Evolutionary conservation across 2,888 invertebrate genomes (phyloP).

Genomic region (Neuroscelio doddi): DNA sequence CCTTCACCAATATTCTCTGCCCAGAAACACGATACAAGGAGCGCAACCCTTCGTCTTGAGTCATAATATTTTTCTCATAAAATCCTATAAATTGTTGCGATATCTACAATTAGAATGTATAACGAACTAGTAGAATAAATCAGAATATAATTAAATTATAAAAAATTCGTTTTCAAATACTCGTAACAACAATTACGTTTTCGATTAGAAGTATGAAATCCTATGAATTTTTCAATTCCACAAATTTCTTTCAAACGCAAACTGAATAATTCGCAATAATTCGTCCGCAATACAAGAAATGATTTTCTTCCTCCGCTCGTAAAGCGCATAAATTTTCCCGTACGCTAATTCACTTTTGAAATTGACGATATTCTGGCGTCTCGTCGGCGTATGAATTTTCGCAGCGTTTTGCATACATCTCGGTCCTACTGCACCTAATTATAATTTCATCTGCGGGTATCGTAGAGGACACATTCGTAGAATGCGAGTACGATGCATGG

Average conservation of each 20-base stretch:
- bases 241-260: constrained; percentile 15
- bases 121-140: constrained; percentile 1
- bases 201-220: too few species aligned
- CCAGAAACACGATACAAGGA: not conserved
- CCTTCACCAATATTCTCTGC: constrained; percentile 20
- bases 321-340: constrained; percentile 38
- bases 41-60: constrained; percentile 3
- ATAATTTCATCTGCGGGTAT: constrained; percentile 60
- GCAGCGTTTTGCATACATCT: constrained; percentile 26
- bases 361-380: constrained; percentile 40
- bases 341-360: constrained; percentile 44
- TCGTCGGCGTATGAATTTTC: constrained; percentile 17
- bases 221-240: too few species aligned
- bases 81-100: not conserved
- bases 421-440: constrained; percentile 52
- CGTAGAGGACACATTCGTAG: constrained; percentile 45
- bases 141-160: not conserved
- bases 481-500: constrained; percentile 35
- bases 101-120: constrained; percentile 7
- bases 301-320: constrained; percentile 44
- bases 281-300: constrained; percentile 37
- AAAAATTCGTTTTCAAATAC: too few species aligned
- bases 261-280: constrained; percentile 45
- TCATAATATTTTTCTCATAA: constrained; percentile 9
- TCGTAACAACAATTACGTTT: too few species aligned